Percentiles rank a stretch among this genome's conserved stretches.
These are phyloP conservation scores for Enteromius unitaeniatus DNA, from an alignment of 2,797 vertebrate genomes.

Conservation along the genomic window DNA sequence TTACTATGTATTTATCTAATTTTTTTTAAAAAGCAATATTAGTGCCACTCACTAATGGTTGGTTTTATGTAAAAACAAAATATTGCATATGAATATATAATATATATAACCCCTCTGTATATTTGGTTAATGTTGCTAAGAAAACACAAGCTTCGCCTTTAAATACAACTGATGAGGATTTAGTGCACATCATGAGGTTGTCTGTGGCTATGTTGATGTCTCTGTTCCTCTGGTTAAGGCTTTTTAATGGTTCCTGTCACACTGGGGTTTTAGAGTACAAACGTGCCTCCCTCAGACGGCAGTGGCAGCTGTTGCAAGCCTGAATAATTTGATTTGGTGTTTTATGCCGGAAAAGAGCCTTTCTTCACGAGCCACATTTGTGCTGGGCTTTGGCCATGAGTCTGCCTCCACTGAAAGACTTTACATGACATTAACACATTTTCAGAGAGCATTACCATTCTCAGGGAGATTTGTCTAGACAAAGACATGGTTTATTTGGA, in stretches of 20 bases:
- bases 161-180: background rate
- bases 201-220: constrained; percentile 64
- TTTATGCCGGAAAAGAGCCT: constrained; percentile 81
- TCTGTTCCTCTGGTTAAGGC: constrained; percentile 68
- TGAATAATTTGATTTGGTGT: constrained; percentile 83
- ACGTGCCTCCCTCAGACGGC: constrained; percentile 68
- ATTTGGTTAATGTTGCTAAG: background rate
- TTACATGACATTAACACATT: constrained; percentile 86
- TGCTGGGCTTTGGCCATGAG: constrained; percentile 71
- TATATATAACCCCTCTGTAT: background rate
- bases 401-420: constrained; percentile 77
- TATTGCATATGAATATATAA: background rate
- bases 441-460: constrained; percentile 82
- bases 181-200: background rate
- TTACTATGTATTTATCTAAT: background rate
- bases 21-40: background rate
- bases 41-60: background rate
- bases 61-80: background rate
- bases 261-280: constrained; percentile 76
- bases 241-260: constrained; percentile 79
- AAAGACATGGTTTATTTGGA: constrained; percentile 85
- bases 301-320: constrained; percentile 78
- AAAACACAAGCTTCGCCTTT: background rate
- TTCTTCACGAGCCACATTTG: constrained; percentile 78
- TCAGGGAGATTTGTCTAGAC: constrained; percentile 85